Base-by-base conservation (phyloP, 2,113 vertebrate genomes). In the Mesitornis unicolor region DNA sequence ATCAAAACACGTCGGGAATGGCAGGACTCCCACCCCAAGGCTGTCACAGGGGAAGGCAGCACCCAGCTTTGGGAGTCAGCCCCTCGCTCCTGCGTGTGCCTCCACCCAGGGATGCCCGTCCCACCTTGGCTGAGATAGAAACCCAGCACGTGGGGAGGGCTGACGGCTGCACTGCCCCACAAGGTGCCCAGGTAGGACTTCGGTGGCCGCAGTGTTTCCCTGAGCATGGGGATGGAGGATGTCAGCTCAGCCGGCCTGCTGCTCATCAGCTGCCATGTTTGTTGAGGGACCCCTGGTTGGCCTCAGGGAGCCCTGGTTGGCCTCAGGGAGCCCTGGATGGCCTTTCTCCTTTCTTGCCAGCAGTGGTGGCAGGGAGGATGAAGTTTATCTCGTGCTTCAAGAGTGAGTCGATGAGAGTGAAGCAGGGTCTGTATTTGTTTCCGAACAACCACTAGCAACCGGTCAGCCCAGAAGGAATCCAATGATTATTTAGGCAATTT, bases 201-300 rank as follows among this genome's bases (percentile, higher is more conserved):
- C 0, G 5, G 33, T 3, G 38, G 38, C 31, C 13, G 0, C 16
- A 4, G 50, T 10, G 0, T 5, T 5, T 18, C 64, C 36, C 51
- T 0, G 0, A 2, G 59, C 54, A 4, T 1, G 0, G 38, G 31
- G 33, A 9, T 0, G 3, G 20, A 35, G 63, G 17, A 7, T 38
- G 59, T 18, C 42, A 6, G 3, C 21, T 25, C 54, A 6, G 28
- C 12, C 5, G 0, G 7, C 40, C 40, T 40, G 11, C 67, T 48
- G 57, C 24, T n/a, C 45, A 7, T 7, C 22, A 0, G 28, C 35
- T 65, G 25, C 36, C 43, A 45, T 13, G n/a, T n/a, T n/a, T n/a
- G n/a, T n/a, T n/a, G n/a, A n/a, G n/a, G n/a, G n/a, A n/a, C n/a
- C n/a, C n/a, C n/a, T n/a, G n/a, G n/a, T n/a, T n/a, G n/a, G n/a